These are phyloP conservation scores for Cepphus grylle DNA, from an alignment of 2,113 vertebrate species.

Conservation along the genomic window DNA sequence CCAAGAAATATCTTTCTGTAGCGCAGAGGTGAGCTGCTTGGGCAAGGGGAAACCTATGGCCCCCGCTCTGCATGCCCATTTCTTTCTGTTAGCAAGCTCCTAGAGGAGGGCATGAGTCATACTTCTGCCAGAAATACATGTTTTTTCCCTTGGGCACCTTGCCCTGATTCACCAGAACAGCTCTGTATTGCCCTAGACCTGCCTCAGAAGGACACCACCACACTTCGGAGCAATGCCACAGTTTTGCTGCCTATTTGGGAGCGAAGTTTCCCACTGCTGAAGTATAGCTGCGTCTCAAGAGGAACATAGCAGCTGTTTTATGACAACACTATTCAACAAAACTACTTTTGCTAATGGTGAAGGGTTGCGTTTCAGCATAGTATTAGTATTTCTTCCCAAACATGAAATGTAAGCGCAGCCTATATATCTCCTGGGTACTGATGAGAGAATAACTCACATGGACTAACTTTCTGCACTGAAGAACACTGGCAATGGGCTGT, in stretches of 20 bases:
- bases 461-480: constrained; percentile 15
- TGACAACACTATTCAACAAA: not conserved
- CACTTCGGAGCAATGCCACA: not conserved
- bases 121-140: not conserved
- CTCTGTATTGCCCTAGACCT: not conserved
- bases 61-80: not conserved
- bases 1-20: not conserved
- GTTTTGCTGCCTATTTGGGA: not conserved
- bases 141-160: not conserved
- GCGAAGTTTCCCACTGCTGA: not conserved
- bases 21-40: not conserved
- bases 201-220: not conserved
- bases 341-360: constrained; percentile 18
- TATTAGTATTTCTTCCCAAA: constrained; percentile 33
- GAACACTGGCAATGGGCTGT: not conserved
- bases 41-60: not conserved
- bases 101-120: not conserved
- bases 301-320: not conserved
- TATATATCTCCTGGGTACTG: constrained; percentile 5
- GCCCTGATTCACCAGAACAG: not conserved
- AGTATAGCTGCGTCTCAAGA: constrained; percentile 3
- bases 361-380: not conserved
- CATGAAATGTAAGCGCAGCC: not conserved
- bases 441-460: not conserved
- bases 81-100: not conserved